Conservation (phyloP, 2,888 invertebrate genomes). For the Girardia tigrina region DNA sequence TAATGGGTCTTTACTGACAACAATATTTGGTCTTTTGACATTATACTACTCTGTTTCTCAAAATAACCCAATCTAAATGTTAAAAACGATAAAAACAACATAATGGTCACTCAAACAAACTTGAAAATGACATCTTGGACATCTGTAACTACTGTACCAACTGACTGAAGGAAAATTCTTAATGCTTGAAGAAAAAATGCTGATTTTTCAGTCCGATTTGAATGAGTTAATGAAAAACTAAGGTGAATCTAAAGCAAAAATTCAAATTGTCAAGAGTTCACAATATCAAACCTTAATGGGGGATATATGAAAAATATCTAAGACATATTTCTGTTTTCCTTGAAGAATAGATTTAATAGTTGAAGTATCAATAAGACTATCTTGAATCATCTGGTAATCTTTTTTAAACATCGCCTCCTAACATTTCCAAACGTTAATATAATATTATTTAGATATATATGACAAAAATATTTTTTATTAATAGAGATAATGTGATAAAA, state of each 20-base stretch:
- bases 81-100: too few relatives aligned
- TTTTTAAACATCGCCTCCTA: too few relatives aligned
- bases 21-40: conserved; percentile 53
- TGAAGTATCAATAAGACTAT: background rate
- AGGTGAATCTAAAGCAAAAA: conserved; percentile 79
- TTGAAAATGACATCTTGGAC: conserved; percentile 93
- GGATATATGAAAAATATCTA: conserved; percentile 84
- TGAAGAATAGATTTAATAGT: background rate
- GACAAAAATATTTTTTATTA: too few relatives aligned
- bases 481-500: too few relatives aligned
- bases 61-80: conserved; percentile 77
- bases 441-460: too few relatives aligned
- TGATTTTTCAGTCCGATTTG: conserved; percentile 41
- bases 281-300: conserved; percentile 85
- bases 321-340: conserved; percentile 80
- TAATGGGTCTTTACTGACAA: conserved; percentile 47
- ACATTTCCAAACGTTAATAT: too few relatives aligned
- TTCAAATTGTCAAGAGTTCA: too few relatives aligned
- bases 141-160: conserved; percentile 91
- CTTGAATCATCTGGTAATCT: background rate
- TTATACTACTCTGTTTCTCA: conserved; percentile 58
- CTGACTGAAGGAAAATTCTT: conserved; percentile 73
- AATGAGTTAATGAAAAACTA: conserved; percentile 80
- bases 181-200: conserved; percentile 58
- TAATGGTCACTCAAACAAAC: too few relatives aligned